Percentiles rank a stretch among this genome's conserved stretches.
Conservation (phyloP, 2,888 invertebrate species). For the Calephelis perditalis region DNA sequence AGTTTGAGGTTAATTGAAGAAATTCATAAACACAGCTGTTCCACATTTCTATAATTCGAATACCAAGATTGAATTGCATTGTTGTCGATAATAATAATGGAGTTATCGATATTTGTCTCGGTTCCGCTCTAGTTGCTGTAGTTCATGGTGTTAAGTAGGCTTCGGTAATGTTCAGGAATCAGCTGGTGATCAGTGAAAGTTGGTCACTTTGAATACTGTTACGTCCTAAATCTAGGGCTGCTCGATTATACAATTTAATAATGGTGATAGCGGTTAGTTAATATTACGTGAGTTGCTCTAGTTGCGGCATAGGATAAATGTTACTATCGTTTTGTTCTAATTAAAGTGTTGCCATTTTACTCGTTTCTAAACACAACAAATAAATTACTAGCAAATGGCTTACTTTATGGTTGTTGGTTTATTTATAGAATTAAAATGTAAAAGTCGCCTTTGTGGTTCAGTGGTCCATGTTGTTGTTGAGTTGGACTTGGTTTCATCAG, state of each 20-base stretch:
- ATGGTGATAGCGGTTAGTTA: constrained; percentile 20
- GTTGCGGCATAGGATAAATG: constrained; percentile 11
- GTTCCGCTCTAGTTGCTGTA: constrained; percentile 47
- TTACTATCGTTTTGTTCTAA: background rate
- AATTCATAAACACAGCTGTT: no score
- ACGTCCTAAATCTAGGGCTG: constrained; percentile 28
- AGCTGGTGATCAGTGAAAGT: constrained; percentile 53
- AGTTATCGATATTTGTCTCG: constrained; percentile 29
- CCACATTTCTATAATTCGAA: no score
- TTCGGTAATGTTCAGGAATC: constrained; percentile 41
- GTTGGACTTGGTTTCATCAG: no score
- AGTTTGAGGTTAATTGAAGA: no score
- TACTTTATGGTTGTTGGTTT: background rate
- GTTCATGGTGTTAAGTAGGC: constrained; percentile 41
- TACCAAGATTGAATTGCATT: background rate
- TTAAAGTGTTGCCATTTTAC: no score
- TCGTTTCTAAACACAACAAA: no score
- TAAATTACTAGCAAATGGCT: background rate
- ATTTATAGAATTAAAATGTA: no score
- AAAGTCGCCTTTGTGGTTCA: no score
- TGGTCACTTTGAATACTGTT: constrained; percentile 36
- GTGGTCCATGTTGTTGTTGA: no score
- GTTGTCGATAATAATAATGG: constrained; percentile 23
- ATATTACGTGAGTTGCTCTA: constrained; percentile 21
- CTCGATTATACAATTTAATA: constrained; percentile 23